Evolutionary conservation across 2,888 invertebrate genomes (phyloP), one percentile per base, ranked within the genome.

Genomic region (Neelides folsomi): DNA sequence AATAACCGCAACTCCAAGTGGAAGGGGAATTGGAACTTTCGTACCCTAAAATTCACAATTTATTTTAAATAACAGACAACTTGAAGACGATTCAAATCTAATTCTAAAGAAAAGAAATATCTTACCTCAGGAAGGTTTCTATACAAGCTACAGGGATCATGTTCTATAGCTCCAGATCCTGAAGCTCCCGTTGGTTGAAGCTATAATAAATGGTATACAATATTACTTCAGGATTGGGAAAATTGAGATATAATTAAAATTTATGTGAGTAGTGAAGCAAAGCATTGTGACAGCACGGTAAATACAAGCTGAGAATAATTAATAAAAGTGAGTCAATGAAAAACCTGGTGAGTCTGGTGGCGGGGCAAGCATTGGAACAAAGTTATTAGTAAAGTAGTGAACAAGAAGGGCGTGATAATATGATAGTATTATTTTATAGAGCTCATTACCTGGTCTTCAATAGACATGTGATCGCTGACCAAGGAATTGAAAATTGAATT

Each of bases 81-180:
- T n/a, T n/a, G n/a, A n/a, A n/a, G n/a, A n/a, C n/a, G n/a, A n/a
- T n/a, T n/a, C n/a, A n/a, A n/a, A n/a, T n/a, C n/a, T n/a, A n/a
- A n/a, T n/a, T n/a, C n/a, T n/a, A n/a, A n/a, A n/a, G n/a, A n/a
- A n/a, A 27, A 27, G 27, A 27, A 27, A n/a, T 36, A 63, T 58
- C 69, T 71, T 71, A 79, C 79, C 54, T 68, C 71, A 51, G 75
- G 71, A 43, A 80, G 71, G 47, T 80, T 79, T 44, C 84, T 79
- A 73, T 89, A 95, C 52, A 98, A 74, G 66, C 86, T 87, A 68
- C 93, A 89, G 2, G 89, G 80, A 74, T 98, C 97, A 70, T 98
- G 95, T 71, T 98, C 97, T 62, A 98, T 72, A 8, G 97, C 93
- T 40, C 94, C 92, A 2, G 94, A 93, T 3, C 94, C 94, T 49